Evolutionary conservation across 2,888 invertebrate genomes (phyloP).

Genomic region (Chydorus sphaericus): DNA sequence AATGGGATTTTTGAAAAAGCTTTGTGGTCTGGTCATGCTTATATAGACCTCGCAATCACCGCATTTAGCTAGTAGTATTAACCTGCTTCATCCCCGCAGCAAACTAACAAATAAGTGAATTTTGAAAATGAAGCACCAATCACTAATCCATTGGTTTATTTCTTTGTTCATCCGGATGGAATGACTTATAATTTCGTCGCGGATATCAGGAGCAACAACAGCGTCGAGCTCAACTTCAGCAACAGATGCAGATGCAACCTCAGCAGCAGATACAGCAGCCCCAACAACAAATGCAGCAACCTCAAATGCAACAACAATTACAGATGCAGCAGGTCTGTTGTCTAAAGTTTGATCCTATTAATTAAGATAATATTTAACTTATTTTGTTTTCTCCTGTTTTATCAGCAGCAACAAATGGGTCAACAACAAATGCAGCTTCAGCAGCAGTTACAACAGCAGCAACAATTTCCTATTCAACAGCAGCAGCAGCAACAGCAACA

Average conservation of each 20-base stretch:
- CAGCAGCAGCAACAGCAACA: slow-evolving; percentile 21
- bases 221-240: slow-evolving; percentile 32
- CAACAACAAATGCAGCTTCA: slow-evolving; percentile 32
- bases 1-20: background rate
- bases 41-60: too few relatives aligned
- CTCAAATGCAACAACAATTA: slow-evolving; percentile 11
- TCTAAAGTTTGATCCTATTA: background rate
- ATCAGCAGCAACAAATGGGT: slow-evolving; percentile 45
- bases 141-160: too few relatives aligned
- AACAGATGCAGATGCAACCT: slow-evolving; percentile 42
- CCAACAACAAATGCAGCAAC: slow-evolving; percentile 39
- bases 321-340: slow-evolving; percentile 5
- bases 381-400: slow-evolving; percentile 26
- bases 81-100: too few relatives aligned
- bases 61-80: too few relatives aligned
- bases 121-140: too few relatives aligned
- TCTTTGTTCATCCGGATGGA: too few relatives aligned
- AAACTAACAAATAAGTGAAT: too few relatives aligned
- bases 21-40: too few relatives aligned
- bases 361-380: background rate
- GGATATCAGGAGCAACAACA: slow-evolving; percentile 15
- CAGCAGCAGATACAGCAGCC: slow-evolving; percentile 33
- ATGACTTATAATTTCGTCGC: background rate
- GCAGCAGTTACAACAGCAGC: slow-evolving; percentile 32
- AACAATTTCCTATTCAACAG: slow-evolving; percentile 30